phyloP scores from a whole-genome alignment of 2,888 invertebrate genomes.

The Platypus cylindrus region DNA sequence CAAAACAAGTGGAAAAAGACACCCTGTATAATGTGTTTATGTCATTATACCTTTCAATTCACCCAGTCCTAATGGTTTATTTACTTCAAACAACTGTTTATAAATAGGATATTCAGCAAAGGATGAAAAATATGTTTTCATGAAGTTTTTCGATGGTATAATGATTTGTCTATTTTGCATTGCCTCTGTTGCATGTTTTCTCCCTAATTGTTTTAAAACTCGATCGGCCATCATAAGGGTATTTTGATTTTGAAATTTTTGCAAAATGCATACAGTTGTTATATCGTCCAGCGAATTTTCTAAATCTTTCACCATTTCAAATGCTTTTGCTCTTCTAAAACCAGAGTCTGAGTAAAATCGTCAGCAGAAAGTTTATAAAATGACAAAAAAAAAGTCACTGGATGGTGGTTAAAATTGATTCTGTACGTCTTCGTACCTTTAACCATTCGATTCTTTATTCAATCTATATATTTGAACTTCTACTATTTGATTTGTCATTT shows the following conservation, averaged over 20 bases:
- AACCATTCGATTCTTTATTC: too few relatives aligned
- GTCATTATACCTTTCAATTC: constrained; percentile 30
- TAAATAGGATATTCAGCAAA: constrained; percentile 79
- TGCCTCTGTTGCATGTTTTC: constrained; percentile 61
- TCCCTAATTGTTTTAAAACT: constrained; percentile 72
- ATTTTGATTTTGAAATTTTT: constrained; percentile 72
- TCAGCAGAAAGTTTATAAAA: too few relatives aligned
- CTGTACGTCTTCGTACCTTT: too few relatives aligned
- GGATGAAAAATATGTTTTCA: constrained; percentile 76
- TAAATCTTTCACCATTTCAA: constrained; percentile 68
- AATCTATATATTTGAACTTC: background rate
- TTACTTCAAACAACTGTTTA: constrained; percentile 35
- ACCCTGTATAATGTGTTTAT: constrained; percentile 2
- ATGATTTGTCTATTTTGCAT: constrained; percentile 54
- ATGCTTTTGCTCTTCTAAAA: constrained; percentile 63
- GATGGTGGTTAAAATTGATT: too few relatives aligned
- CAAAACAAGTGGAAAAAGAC: constrained; percentile 1
- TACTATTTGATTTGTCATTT: background rate
- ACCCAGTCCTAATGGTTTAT: constrained; percentile 26
- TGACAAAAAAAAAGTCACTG: too few relatives aligned
- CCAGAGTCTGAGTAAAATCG: too few relatives aligned
- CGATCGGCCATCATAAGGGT: constrained; percentile 77
- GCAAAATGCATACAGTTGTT: constrained; percentile 83
- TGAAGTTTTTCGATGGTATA: constrained; percentile 76
- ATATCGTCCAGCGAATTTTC: constrained; percentile 80